Evolutionary conservation across 2,888 invertebrate species (phyloP), one percentile per base, ranked within the genome.

Genomic region (Drosophila yooni): DNA sequence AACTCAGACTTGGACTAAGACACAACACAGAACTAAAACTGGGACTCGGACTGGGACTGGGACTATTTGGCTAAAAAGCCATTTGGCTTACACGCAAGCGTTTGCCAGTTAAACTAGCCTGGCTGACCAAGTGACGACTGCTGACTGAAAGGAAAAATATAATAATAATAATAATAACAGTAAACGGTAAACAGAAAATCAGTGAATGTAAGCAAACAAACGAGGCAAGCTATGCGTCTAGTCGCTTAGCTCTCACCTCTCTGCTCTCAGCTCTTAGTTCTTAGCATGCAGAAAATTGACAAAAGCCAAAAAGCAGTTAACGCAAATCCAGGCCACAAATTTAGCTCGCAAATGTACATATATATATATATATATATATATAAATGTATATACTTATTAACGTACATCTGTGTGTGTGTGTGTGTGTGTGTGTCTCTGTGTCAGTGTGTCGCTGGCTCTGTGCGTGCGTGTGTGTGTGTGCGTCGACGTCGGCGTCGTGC

Each of bases 251-350:
- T 21, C 46, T 25, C 46, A 46, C 15, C 46, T 13, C 46, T 46
- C 7, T 15, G 46, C 7, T 21, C 46, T 38, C 10, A 40, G 38
- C 4, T n/a, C 38, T 46, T 46, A 46, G 46, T 46, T 46, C 46
- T 34, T 38, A 33, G 15, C 31, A 8, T 15, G n/a, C 57, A 29
- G 21, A 57, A 57, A 57, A 71, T 71, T 74, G 64, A 76, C 66
- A 80, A 80, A 74, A 73, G 50, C 43, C 73, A 75, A 57, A 79
- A 72, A 73, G 59, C 70, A 74, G 54, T 77, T 71, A 71, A 68
- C 63, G 70, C 68, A 81, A 78, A 79, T 79, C 82, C 79, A 81
- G 80, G 80, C 70, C 70, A 82, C 79, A 82, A 82, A 65, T 70
- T 78, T 74, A 68, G 74, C 86, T 72, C 68, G 68, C 71, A 66